phyloP scores from a whole-genome alignment of 2,113 vertebrate species.

The Rhinopomastus cyanomelas region DNA sequence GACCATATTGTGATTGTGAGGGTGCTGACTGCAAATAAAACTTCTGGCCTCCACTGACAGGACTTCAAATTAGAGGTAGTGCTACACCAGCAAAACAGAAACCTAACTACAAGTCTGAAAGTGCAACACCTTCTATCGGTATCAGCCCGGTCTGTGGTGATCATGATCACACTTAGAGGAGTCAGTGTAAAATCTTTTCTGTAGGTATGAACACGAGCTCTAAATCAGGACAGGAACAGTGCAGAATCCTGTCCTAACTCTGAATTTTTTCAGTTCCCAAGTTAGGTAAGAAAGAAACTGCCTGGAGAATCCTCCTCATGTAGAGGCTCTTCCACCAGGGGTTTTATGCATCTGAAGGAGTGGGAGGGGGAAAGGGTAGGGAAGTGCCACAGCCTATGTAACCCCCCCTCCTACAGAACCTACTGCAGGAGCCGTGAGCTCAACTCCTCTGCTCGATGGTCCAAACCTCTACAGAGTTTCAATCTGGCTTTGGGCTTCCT shows the following conservation, averaged over 20 bases:
- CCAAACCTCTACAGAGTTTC: neutral
- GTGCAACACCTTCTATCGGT: neutral
- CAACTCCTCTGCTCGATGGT: rapidly evolving
- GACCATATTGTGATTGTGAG: neutral
- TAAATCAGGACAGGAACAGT: neutral
- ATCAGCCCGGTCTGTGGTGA: neutral
- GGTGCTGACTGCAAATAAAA: neutral
- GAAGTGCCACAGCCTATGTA: neutral
- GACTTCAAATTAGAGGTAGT: neutral
- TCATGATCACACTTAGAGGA: neutral
- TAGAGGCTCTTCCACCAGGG: neutral
- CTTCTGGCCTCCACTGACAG: neutral
- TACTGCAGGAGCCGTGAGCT: neutral
- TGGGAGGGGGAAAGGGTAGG: neutral
- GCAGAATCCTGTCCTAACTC: neutral
- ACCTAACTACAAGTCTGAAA: neutral
- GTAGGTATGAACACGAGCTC: neutral
- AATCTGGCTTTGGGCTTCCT: neutral
- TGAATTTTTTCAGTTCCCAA: neutral
- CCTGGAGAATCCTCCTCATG: neutral
- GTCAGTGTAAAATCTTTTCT: neutral
- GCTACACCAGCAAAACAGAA: neutral
- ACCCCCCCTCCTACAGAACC: neutral
- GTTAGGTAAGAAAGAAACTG: neutral
- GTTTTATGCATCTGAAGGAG: neutral